These are phyloP conservation scores for Temnothorax rugatulus DNA, from an alignment of 2,888 invertebrate genomes.

Conservation along the genomic window DNA sequence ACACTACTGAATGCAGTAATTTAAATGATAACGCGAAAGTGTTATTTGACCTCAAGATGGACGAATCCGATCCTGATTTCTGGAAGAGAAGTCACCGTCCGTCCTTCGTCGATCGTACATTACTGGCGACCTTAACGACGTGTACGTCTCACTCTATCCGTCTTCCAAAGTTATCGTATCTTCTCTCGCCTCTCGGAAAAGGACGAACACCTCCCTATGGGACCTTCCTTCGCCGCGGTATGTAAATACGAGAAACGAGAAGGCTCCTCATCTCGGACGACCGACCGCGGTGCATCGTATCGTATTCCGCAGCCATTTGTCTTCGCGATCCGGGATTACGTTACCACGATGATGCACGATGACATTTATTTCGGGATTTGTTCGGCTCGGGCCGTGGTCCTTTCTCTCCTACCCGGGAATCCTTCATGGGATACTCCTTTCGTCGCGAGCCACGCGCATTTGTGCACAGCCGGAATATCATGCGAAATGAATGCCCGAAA, in stretches of 20 bases:
- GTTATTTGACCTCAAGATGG: neutral
- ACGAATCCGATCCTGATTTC: constrained; percentile 65
- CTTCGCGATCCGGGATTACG: constrained; percentile 82
- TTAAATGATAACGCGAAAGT: neutral
- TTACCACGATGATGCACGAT: constrained; percentile 80
- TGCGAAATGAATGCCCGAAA: constrained; percentile 47
- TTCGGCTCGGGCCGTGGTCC: constrained; percentile 68
- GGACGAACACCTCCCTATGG: constrained; percentile 65
- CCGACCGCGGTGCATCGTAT: constrained; percentile 78
- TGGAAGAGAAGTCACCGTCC: constrained; percentile 79
- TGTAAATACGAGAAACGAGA: constrained; percentile 76
- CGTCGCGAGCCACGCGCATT: constrained; percentile 62
- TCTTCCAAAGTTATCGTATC: constrained; percentile 60
- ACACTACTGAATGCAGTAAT: neutral
- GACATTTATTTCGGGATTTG: constrained; percentile 81
- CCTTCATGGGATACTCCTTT: constrained; percentile 63
- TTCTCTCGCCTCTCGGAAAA: constrained; percentile 62
- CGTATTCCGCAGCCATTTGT: constrained; percentile 81
- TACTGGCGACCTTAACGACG: constrained; percentile 75
- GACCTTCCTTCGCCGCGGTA: constrained; percentile 67
- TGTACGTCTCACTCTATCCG: constrained; percentile 59
- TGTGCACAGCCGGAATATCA: constrained; percentile 47
- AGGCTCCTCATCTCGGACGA: constrained; percentile 70
- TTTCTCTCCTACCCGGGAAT: constrained; percentile 53
- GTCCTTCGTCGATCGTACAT: constrained; percentile 79